Percentiles rank a stretch among this genome's conserved stretches.
These are phyloP conservation scores for Hippasteria phrygiana DNA, from an alignment of 53 echinoderm and acorn worm species.

Conservation along the genomic window DNA sequence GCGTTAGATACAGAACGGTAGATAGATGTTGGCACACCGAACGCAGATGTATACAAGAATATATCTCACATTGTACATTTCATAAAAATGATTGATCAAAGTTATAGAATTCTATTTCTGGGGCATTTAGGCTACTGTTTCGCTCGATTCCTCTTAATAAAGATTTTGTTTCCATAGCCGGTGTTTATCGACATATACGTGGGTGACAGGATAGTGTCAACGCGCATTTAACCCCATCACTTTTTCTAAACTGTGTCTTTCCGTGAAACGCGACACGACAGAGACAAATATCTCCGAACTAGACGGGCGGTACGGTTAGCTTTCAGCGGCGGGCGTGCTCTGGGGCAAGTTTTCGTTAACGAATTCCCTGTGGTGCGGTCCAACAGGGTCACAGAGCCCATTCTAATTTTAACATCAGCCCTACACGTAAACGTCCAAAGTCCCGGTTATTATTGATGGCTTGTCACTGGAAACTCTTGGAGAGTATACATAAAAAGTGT, in stretches of 20 bases:
- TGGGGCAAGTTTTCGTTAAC: background rate
- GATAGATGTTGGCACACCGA: too few species aligned
- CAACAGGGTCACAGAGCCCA: conserved; percentile 3
- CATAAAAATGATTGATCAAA: too few species aligned
- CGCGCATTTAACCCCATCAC: conserved; percentile 8
- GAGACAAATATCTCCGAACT: background rate
- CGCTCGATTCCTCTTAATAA: too few species aligned
- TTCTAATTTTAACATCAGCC: background rate
- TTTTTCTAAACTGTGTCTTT: background rate
- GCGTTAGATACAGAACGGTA: too few species aligned
- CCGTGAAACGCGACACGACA: conserved; percentile 33
- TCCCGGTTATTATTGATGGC: background rate
- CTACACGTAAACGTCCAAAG: background rate
- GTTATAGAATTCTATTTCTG: too few species aligned
- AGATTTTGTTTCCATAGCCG: background rate
- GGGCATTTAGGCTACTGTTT: too few species aligned
- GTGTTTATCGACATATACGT: background rate
- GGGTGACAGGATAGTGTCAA: conserved; percentile 8
- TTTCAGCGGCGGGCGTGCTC: conserved; percentile 8
- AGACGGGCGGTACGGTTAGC: background rate
- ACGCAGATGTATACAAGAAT: too few species aligned
- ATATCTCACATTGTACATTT: too few species aligned
- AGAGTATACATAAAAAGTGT: background rate
- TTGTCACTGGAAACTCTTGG: conserved; percentile 10
- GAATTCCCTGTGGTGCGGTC: conserved; percentile 2